Evolutionary conservation across 1,140 invertebrate genomes (phyloP).

Genomic region (Neodiprion virginianus): DNA sequence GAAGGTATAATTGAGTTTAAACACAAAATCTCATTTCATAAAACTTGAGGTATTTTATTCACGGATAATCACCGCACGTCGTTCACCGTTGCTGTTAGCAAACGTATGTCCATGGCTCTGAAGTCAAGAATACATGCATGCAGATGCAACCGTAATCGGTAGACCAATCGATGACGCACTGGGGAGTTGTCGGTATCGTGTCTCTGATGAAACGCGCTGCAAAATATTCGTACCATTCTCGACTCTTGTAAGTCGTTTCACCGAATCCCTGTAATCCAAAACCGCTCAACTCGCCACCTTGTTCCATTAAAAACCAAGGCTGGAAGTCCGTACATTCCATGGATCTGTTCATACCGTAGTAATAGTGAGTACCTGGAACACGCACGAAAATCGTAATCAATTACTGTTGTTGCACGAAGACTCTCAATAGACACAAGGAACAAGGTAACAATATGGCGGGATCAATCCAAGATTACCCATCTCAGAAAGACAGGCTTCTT

Average conservation of each 20-base stretch:
- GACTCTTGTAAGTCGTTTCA: conserved; percentile 29
- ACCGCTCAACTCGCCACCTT: conserved; percentile 48
- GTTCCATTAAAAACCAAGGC: conserved; percentile 54
- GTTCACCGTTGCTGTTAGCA: conserved; percentile 30
- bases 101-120: conserved; percentile 55
- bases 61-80: too few species aligned
- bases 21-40: background rate
- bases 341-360: conserved; percentile 55
- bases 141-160: conserved; percentile 48
- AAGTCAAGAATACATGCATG: conserved; percentile 59
- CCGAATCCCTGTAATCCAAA: conserved; percentile 56
- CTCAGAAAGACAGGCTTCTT: conserved; percentile 57
- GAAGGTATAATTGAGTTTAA: background rate
- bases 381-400: background rate
- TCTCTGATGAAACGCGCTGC: conserved; percentile 37
- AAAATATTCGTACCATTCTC: conserved; percentile 54
- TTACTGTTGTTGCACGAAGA: background rate
- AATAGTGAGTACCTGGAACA: conserved; percentile 55
- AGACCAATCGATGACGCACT: conserved; percentile 50
- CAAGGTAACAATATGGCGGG: background rate
- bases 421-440: background rate
- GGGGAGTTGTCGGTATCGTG: conserved; percentile 49
- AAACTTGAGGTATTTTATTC: background rate
- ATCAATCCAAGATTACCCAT: conserved; percentile 45
- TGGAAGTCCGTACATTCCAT: conserved; percentile 52